Base-by-base conservation (phyloP, 2,113 vertebrate genomes). In the Pseudonaja textilis region DNA sequence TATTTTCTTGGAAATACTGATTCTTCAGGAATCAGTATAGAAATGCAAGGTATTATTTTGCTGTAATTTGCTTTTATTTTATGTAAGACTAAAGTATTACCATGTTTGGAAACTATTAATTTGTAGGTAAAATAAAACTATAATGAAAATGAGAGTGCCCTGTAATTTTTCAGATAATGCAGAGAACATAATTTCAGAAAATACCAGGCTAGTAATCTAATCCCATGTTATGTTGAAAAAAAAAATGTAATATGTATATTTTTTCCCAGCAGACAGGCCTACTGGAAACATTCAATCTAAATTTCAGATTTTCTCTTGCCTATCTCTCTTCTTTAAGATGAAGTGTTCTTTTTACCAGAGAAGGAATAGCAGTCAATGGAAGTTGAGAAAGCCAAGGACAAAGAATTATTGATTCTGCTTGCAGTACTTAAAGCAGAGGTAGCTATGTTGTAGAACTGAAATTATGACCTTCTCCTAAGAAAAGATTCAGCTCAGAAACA, bases 401-500 rank as follows among this genome's bases (percentile, higher is more conserved):
- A 20, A 34, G 1, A 10, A 45, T 11, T 22, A 1, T 69, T n/a
- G 20, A 39, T 52, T 52, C 89, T 69, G 29, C 18, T 52, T 69
- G 8, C 25, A 34, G 5, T n/a, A 50, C 45, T 91, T 42, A 10
- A 85, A 91, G 11, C 54, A 89, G 34, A 50, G 1, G 20, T 39
- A 52, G 4, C 20, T 69, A 8, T 11, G 54, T 64, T 64, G 59
- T 50, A 11, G 42, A 50, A 20, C 20, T 74, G 50, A 64, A 74
- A 74, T 90, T 50, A 10, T 90, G 26, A 34, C 29, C 47, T n/a
- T 34, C 5, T 89, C 61, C 0, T 89, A 69, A 88, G 93, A 87
- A 47, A 93, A 91, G 81, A 91, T 18, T 55, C 64, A 42, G 26
- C 10, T n/a, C 57, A 94, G 59, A 95, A 93, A 94, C 59, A 93